Evolutionary conservation across 2,113 vertebrate genomes (phyloP).

Genomic region (Poicephalus meyeri): DNA sequence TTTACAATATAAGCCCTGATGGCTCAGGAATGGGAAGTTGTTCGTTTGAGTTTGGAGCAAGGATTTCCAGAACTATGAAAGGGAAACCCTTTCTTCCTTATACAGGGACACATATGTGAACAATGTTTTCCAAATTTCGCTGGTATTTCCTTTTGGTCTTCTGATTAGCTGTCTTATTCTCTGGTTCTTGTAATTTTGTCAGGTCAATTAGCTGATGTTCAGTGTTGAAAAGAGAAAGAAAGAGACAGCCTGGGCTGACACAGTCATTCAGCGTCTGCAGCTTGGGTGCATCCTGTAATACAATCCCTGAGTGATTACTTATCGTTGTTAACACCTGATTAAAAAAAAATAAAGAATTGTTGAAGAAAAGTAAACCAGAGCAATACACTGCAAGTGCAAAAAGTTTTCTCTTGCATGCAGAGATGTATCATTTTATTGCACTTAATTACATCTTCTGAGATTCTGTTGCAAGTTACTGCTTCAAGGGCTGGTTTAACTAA

Average conservation of each 20-base stretch:
- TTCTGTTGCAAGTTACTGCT: neutral
- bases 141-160: constrained; percentile 88
- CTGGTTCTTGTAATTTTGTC: constrained; percentile 87
- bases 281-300: constrained; percentile 60
- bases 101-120: neutral
- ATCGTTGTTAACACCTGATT: neutral
- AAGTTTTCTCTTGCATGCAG: neutral
- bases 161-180: constrained; percentile 86
- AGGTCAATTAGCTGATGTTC: constrained; percentile 83
- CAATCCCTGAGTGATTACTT: constrained; percentile 60
- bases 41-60: neutral
- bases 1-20: constrained; percentile 23
- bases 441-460: neutral
- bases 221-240: constrained; percentile 57
- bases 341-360: neutral
- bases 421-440: neutral
- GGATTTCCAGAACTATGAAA: neutral
- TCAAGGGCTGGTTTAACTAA: neutral
- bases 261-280: constrained; percentile 64
- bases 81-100: constrained; percentile 1
- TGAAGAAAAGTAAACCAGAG: constrained; percentile 29
- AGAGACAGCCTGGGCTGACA: constrained; percentile 37
- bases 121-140: constrained; percentile 51
- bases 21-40: neutral
- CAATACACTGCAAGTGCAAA: neutral